Conservation (phyloP, 2,888 invertebrate genomes). For the Pantelozetes paolii region DNA sequence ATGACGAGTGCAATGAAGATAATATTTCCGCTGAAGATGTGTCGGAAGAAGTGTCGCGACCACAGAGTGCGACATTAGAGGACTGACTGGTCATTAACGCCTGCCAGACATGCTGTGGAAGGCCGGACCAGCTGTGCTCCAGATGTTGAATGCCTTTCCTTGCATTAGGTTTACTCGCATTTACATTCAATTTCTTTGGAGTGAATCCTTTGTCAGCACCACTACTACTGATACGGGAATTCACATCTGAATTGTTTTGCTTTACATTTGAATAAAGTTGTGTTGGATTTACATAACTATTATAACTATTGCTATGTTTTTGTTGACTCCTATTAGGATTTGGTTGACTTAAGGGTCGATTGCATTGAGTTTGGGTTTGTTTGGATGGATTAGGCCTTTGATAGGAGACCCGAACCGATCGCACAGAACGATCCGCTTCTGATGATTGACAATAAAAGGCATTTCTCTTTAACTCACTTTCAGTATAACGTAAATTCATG, state of each 20-base stretch:
- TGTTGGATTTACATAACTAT: conserved; percentile 3
- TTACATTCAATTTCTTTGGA: neutral
- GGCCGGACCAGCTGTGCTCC: conserved; percentile 39
- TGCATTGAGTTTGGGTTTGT: neutral
- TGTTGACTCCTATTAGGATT: neutral
- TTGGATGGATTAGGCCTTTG: neutral
- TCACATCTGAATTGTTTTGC: neutral
- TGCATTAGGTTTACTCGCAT: neutral
- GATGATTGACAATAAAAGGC: neutral
- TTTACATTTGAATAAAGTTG: neutral
- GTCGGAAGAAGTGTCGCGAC: conserved; percentile 18
- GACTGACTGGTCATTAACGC: conserved; percentile 30
- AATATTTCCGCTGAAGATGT: conserved; percentile 30
- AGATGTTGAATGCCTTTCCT: conserved; percentile 31
- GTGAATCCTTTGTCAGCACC: conserved; percentile 29
- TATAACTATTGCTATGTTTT: neutral
- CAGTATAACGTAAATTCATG: neutral
- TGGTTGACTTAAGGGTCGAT: neutral
- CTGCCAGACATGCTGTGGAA: conserved; percentile 17
- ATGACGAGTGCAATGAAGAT: conserved; percentile 28
- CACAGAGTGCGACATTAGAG: conserved; percentile 26
- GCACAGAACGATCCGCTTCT: neutral
- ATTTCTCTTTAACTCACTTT: neutral
- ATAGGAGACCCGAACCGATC: neutral
- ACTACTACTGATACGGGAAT: neutral